These are phyloP conservation scores for Ornithoptera priamus DNA, from an alignment of 2,888 invertebrate species.

Conservation along the genomic window DNA sequence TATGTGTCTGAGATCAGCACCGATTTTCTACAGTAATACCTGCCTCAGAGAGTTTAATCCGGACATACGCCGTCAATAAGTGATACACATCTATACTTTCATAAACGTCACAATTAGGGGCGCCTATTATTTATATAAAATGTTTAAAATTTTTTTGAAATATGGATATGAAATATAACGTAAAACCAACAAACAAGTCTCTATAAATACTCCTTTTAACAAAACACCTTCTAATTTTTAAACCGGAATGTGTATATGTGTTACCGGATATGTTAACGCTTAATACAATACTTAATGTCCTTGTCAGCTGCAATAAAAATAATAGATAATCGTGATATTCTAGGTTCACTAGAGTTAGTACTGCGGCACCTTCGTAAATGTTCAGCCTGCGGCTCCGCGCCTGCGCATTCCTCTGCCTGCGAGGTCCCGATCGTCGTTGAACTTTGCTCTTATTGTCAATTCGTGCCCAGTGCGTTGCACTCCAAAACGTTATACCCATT, in stretches of 20 bases:
- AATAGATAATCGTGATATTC: conserved; percentile 72
- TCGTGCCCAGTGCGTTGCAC: conserved; percentile 73
- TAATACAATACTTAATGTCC: conserved; percentile 49
- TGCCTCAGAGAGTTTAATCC: too few relatives aligned
- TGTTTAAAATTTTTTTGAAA: too few relatives aligned
- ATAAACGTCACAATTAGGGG: too few relatives aligned
- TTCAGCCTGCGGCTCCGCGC: conserved; percentile 57
- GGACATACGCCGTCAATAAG: too few relatives aligned
- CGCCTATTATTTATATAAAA: too few relatives aligned
- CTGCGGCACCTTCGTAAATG: conserved; percentile 44
- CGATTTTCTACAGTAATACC: too few relatives aligned
- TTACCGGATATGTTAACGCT: conserved; percentile 27
- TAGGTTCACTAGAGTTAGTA: conserved; percentile 51
- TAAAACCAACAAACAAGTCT: too few relatives aligned
- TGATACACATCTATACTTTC: too few relatives aligned
- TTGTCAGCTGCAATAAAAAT: conserved; percentile 66
- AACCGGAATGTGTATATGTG: neutral
- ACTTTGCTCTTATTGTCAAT: conserved; percentile 80
- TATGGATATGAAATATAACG: too few relatives aligned
- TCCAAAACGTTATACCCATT: conserved; percentile 60
- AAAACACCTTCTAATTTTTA: too few relatives aligned
- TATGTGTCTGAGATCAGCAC: too few relatives aligned
- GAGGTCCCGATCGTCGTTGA: conserved; percentile 74
- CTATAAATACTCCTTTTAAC: too few relatives aligned
- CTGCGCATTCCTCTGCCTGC: conserved; percentile 66